Evolutionary conservation across 1,140 invertebrate genomes (phyloP).

Genomic region (Aculops lycopersici): DNA sequence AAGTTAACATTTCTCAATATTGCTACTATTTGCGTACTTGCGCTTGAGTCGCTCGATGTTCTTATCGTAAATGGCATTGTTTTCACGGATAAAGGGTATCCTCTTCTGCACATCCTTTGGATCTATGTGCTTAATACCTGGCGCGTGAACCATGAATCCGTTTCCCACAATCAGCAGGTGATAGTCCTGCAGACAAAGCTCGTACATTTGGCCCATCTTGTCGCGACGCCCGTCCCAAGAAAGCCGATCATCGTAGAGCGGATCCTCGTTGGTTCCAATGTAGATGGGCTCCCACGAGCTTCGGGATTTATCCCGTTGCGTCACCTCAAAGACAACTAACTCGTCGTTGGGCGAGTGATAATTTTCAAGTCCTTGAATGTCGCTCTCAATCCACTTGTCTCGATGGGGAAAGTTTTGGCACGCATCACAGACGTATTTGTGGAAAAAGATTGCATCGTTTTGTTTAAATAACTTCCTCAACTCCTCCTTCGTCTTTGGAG

Average conservation of each 20-base stretch:
- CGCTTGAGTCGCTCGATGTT: conserved; percentile 19
- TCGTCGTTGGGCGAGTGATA: conserved; percentile 25
- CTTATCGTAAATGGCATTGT: conserved; percentile 26
- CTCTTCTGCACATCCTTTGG: conserved; percentile 15
- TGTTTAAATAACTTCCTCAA: conserved; percentile 20
- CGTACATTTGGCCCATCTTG: conserved; percentile 59
- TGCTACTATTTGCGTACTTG: conserved; percentile 11
- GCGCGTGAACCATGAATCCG: conserved; percentile 39
- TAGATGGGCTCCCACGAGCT: conserved; percentile 49
- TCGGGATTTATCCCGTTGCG: conserved; percentile 39
- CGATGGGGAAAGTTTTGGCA: conserved; percentile 53
- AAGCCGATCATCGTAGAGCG: conserved; percentile 39
- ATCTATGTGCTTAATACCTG: conserved; percentile 25
- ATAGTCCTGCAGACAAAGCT: conserved; percentile 39
- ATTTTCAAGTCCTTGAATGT: conserved; percentile 16
- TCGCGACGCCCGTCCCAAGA: conserved; percentile 50
- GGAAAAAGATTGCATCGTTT: conserved; percentile 41
- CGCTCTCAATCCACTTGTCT: conserved; percentile 9
- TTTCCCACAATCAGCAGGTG: conserved; percentile 37
- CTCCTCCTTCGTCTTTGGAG: conserved; percentile 37
- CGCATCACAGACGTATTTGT: conserved; percentile 50
- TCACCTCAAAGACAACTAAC: conserved; percentile 46
- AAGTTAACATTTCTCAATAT: too few relatives aligned
- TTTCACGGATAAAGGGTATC: conserved; percentile 22
- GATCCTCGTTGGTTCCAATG: conserved; percentile 40